Conservation (phyloP, 2,113 vertebrate species). For the Toxotes chatareus region DNA sequence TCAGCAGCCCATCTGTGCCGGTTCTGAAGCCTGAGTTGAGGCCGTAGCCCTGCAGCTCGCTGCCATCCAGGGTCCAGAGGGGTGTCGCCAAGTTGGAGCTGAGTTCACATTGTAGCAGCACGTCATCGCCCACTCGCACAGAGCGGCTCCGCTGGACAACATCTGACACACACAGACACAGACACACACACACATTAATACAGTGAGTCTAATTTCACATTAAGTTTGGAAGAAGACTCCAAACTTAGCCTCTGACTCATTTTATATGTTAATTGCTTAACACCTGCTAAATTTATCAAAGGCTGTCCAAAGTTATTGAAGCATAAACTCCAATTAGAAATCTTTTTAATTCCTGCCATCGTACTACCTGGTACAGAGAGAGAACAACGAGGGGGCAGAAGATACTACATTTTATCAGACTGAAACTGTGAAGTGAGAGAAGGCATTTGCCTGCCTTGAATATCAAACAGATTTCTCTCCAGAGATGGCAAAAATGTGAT, state of each 20-base stretch:
- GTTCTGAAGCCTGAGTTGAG: conserved; percentile 85
- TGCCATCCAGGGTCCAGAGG: conserved; percentile 88
- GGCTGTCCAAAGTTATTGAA: conserved; percentile 22
- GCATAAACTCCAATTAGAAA: conserved; percentile 32
- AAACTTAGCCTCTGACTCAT: not conserved
- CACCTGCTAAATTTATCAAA: conserved; percentile 4
- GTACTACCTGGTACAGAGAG: conserved; percentile 15
- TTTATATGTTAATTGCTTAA: conserved; percentile 34
- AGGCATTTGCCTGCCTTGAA: conserved; percentile 72
- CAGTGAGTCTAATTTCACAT: not conserved
- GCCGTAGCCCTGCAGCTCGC: conserved; percentile 75
- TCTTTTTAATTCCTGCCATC: conserved; percentile 32
- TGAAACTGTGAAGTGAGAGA: conserved; percentile 61
- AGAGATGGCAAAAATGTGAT: conserved; percentile 75
- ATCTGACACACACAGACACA: conserved; percentile 51
- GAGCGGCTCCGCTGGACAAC: conserved; percentile 83
- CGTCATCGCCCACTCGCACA: conserved; percentile 89
- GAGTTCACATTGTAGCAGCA: conserved; percentile 94
- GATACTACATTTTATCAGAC: conserved; percentile 59
- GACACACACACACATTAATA: conserved; percentile 20
- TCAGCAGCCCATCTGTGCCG: conserved; percentile 91
- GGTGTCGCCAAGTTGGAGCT: conserved; percentile 92
- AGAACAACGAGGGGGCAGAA: conserved; percentile 21
- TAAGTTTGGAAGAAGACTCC: not conserved
- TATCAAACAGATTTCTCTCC: conserved; percentile 75